Evolutionary conservation across 1,140 invertebrate species (phyloP).

Genomic region (Druon quercuslanigerum): DNA sequence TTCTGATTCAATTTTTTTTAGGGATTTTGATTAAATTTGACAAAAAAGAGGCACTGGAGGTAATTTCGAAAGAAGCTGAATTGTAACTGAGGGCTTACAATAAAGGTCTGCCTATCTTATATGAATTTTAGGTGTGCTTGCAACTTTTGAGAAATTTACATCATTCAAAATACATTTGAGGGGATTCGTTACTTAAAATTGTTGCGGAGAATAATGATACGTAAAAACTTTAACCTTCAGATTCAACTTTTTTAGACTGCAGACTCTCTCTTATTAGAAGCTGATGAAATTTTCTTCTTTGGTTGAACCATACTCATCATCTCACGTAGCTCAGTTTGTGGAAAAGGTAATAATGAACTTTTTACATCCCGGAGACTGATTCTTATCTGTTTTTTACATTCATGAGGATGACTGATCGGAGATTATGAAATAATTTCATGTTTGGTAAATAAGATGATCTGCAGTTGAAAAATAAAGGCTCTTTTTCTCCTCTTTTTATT

Average conservation of each 20-base stretch:
- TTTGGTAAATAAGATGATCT: too few species aligned
- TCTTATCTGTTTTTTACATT: too few species aligned
- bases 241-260: not conserved
- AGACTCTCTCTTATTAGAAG: not conserved
- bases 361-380: not conserved
- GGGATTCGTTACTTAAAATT: constrained; percentile 14
- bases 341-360: not conserved
- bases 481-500: too few species aligned
- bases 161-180: not conserved
- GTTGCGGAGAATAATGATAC: not conserved
- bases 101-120: not conserved
- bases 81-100: not conserved
- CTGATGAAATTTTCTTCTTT: constrained; percentile 18
- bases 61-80: not conserved
- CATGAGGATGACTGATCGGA: too few species aligned
- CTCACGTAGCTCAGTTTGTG: not conserved
- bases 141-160: constrained; percentile 1
- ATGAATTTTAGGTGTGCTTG: not conserved
- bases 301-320: not conserved
- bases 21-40: too few species aligned
- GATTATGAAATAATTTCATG: too few species aligned
- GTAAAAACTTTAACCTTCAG: constrained; percentile 1
- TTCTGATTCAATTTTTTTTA: too few species aligned
- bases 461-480: too few species aligned
- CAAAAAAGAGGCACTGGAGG: not conserved